phyloP scores from a whole-genome alignment of 2,888 invertebrate species.

The Neria commutata region DNA sequence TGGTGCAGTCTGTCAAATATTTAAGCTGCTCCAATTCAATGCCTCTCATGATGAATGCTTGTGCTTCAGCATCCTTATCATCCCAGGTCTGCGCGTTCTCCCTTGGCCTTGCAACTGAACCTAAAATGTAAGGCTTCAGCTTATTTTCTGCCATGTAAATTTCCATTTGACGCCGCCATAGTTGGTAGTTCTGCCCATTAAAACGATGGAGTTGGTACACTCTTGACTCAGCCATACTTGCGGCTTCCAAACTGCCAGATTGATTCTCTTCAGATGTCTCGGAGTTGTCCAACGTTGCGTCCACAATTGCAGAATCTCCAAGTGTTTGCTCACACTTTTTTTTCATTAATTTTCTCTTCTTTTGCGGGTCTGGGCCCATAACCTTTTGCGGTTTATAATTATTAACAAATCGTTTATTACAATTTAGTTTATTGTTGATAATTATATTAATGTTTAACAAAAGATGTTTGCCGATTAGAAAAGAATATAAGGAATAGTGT shows the following conservation, averaged over 20 bases:
- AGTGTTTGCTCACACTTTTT: too few relatives aligned
- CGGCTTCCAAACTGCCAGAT: too few relatives aligned
- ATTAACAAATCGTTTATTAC: too few relatives aligned
- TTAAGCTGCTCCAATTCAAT: conserved; percentile 27
- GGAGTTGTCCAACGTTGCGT: neutral
- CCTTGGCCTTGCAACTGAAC: neutral
- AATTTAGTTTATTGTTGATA: too few relatives aligned
- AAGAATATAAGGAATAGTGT: too few relatives aligned
- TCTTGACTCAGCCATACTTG: conserved; percentile 7
- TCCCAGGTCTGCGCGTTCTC: conserved; percentile 18
- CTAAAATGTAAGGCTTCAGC: conserved; percentile 21
- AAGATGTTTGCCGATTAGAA: too few relatives aligned
- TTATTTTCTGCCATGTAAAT: conserved; percentile 22
- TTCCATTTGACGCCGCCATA: conserved; percentile 18
- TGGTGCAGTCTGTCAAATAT: conserved; percentile 24
- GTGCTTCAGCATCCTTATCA: conserved; percentile 26
- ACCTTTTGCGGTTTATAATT: too few relatives aligned
- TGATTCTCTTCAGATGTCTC: neutral
- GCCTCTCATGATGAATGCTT: conserved; percentile 26
- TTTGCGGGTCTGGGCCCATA: too few relatives aligned
- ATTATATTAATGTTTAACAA: too few relatives aligned
- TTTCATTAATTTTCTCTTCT: too few relatives aligned
- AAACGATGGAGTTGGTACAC: conserved; percentile 7
- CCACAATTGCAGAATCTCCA: neutral
- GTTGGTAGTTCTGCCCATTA: conserved; percentile 11